Conservation (phyloP, 1,140 invertebrate genomes). For the fruit fly (Drosophila melanogaster) region Release_6_plus_ISO1_MT NT_033777.3:31436501-31437000, state of each 20-base stretch:
- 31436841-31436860: conserved; percentile 70
- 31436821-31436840: conserved; percentile 37
- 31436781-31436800: conserved; percentile 28
- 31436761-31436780: conserved; percentile 40
- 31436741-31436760: conserved; percentile 57
- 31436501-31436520: conserved; percentile 24
- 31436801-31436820: conserved; percentile 67
- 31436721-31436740: conserved; percentile 66
- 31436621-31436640: no score
- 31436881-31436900: conserved; percentile 74
- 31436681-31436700: conserved; percentile 3
- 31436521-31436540: conserved; percentile 32
- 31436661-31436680: neutral
- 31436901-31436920: conserved; percentile 76
- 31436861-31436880: conserved; percentile 72
- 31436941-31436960: conserved; percentile 9
- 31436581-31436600: neutral
- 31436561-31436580: neutral
- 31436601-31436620: neutral
- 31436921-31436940: conserved; percentile 54
- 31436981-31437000: conserved; percentile 19
- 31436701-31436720: conserved; percentile 21
- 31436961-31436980: conserved; percentile 12
- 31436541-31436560: conserved; percentile 16
- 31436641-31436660: neutral